Evolutionary conservation across 2,888 invertebrate species (phyloP).

Genomic region (Diarsia mendica): DNA sequence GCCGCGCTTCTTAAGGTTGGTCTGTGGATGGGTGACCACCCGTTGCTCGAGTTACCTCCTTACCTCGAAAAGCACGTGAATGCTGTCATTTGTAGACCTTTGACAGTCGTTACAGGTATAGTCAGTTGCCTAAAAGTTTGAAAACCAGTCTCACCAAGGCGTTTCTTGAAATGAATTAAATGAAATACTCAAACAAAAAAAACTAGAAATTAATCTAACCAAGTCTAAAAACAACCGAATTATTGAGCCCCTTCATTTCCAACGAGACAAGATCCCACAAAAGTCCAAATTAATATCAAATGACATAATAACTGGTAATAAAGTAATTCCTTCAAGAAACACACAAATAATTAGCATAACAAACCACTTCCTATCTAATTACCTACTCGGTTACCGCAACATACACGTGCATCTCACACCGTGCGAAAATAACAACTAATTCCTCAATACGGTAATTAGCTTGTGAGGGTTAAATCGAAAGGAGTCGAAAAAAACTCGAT

Average conservation of each 20-base stretch:
- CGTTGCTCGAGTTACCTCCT: too few species aligned
- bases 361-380: constrained; percentile 77
- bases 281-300: constrained; percentile 58
- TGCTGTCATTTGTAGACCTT: too few species aligned
- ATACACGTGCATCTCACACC: constrained; percentile 75
- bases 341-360: constrained; percentile 66
- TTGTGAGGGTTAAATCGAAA: constrained; percentile 67
- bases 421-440: constrained; percentile 84
- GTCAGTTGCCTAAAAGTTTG: too few species aligned
- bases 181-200: not conserved
- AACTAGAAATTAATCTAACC: not conserved
- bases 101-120: too few species aligned
- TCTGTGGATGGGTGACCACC: too few species aligned
- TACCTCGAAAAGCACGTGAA: too few species aligned
- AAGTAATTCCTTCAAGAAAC: constrained; percentile 52
- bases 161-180: not conserved
- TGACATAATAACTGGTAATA: constrained; percentile 57
- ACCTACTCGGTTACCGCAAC: constrained; percentile 77
- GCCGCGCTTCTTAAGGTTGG: too few species aligned
- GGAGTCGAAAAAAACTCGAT: constrained; percentile 68
- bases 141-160: too few species aligned
- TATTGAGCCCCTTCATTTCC: not conserved
- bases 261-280: constrained; percentile 1
- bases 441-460: constrained; percentile 85
- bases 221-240: not conserved